Base-by-base conservation (phyloP, 2,797 vertebrate genomes). In the Crenuchus spilurus region DNA sequence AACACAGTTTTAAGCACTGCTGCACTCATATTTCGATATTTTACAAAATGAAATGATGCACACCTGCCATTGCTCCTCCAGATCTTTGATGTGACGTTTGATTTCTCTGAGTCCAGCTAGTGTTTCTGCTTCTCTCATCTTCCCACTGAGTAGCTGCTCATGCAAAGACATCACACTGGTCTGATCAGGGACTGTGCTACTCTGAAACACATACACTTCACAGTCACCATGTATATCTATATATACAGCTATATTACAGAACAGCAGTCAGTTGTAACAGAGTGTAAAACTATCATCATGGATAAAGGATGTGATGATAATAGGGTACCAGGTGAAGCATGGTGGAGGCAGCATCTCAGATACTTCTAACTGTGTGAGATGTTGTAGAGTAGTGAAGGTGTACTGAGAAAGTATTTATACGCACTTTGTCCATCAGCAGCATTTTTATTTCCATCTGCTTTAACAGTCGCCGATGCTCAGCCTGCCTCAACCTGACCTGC, bases 381-480 rank as follows among this genome's bases (percentile, higher is more conserved):
- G n/a, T n/a, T n/a, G n/a, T 62, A 42, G 20, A 42, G 28, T 6
- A 24, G 9, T 13, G 4, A 22, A 7, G 6, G 18, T 57, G 30
- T 16, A 18, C 1, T 8, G 16, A 16, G 62, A 31, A 18, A 24
- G 20, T n/a, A 22, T 16, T 51, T 6, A 9, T 33, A 14, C 61
- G 3, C 4, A 79, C 77, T 57, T 71, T 26, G 22, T 74, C 35
- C 24, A 54, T 42, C 24, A 66, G 52, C 35, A 54, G 58, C 60
- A 60, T 61, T 44, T 71, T 52, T 1, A 39, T 48, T 61, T 75
- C 22, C 67, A 79, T 74, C 51, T 60, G 66, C 20, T 79, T 52
- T 44, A 74, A 64, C 52, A 28, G 14, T 0, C 13, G 39, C 14
- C 30, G 66, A 20, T 39, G 55, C 22, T 64, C 51, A 14, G 46